Base-by-base conservation (phyloP, 2,888 invertebrate genomes). In the Steromphala cineraria region DNA sequence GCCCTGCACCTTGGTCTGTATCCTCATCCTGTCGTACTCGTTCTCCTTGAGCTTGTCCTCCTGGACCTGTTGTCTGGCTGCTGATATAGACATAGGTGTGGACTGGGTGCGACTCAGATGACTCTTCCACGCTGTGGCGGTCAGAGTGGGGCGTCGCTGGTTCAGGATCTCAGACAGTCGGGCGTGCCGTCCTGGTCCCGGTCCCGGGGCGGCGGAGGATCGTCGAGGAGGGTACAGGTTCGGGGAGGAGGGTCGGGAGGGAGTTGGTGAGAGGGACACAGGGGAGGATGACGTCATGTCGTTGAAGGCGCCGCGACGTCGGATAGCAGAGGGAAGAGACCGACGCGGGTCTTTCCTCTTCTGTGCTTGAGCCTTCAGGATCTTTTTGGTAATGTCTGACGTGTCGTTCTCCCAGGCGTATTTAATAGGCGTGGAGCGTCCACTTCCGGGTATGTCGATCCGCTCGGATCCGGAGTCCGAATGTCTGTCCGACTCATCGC, bases 401-500 rank as follows among this genome's bases (percentile, higher is more conserved):
- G 88, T 87, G 74, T 88, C 88, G 17, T 86, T 84, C 53, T 87
- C 86, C 91, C 90, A 90, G 0, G 84, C 81, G 13, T 87, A 87
- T 53, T 82, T 86, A n/a, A n/a, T n/a, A 19, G 88, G 86, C 0
- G 85, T 85, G 10, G 81, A 52, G 13, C 82, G 83, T 62, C 85
- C 87, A 52, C 83, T 82, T 15, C 85, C 83, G 17, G 86, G 86
- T 80, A 81, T 74, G 5, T 81, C 84, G 56, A 80, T 78, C 31
- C 28, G 31, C 46, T 46, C 80, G 21, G 19, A 62, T 19, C 24
- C 52, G 46, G 53, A 67, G 46, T 53, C 67, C 17, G 67, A 13
- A 40, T 74, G 67, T 5, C 53, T 55, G 17, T 75, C 78, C 13
- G 17, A 31, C n/a, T 81, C 78, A 10, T 75, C 62, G 5, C 53